Evolutionary conservation across 2,888 invertebrate species (phyloP), one percentile per base, ranked within the genome.

Genomic region (Fragum whitleyi): DNA sequence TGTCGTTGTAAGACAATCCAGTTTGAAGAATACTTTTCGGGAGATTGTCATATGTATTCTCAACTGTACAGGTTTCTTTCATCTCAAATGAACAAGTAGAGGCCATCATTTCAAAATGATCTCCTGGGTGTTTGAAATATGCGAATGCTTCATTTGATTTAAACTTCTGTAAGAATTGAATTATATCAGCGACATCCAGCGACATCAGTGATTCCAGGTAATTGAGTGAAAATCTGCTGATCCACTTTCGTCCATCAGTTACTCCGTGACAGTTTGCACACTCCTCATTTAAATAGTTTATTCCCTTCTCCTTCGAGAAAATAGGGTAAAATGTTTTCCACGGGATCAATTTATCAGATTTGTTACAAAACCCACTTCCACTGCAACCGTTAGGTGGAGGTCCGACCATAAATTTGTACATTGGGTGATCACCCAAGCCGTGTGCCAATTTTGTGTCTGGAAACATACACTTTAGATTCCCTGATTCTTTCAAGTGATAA

Each of bases 231-330:
- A 59, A 21, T 59, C 16, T 59, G 19, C 59, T 59, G 28, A 28
- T 59, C 59, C 59, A 59, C 11, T 26, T 26, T 9, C 23, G 6
- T 7, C 11, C 59, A 29, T 59, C 59, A 26, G 28, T 59, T 19
- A 59, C 59, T 16, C 59, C 59, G 26, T 59, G 26, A 47, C 65
- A 36, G 19, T 32, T 36, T 42, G 65, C 65, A 39, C 65, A 65
- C 32, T 65, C 65, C 36, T 36, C 36, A 0, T n/a, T n/a, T 42
- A 65, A 19, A n/a, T 65, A 65, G 36, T 36, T 42, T 36, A 36
- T 36, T 23, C 21, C n/a, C 65, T 21, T 65, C 7, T n/a, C 5
- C 3, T n/a, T 29, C 16, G 59, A 59, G 26, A 26, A 59, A 1
- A 59, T 28, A 19, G 59, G 59, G 11, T 29, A 59, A 26, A 59